Evolutionary conservation across 2,113 vertebrate species (phyloP), one percentile per base, ranked within the genome.

Genomic region (Mesembrinibis cayennensis): DNA sequence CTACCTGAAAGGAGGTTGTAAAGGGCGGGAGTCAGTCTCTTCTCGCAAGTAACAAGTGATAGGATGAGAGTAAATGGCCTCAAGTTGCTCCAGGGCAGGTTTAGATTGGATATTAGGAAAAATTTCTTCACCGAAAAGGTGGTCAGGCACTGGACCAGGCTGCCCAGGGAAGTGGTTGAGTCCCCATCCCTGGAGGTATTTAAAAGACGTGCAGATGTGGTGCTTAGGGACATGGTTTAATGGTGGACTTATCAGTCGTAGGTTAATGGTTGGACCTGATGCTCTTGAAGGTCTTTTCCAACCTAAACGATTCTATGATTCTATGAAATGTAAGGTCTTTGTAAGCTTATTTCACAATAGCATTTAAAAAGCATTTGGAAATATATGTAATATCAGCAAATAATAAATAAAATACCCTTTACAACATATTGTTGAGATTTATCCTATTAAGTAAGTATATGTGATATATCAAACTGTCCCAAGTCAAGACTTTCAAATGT

Each of bases 401-500:
- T 55, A 76, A 29, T 34, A 66, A 91, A 87, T 84, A 78, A 87
- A 97, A 93, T 85, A 61, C 25, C n/a, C 22, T 62, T 82, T 69
- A 38, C 47, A 63, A 66, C 8, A 47, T 20, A 34, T 40, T 47
- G 83, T 50, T 36, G 59, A 89, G 78, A 49, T 23, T 83, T 96
- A 88, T 40, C 73, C 71, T 44, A 47, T 78, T 73, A 63, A 84
- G 66, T 87, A 97, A 94, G 87, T 90, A 66, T 50, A 85, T 89
- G 94, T 92, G 80, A 86, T 47, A 34, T 86, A 96, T 62, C 82
- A 91, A 62, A 91, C 38, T 11, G 59, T 88, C 81, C 65, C 40
- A 32, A 73, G 86, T 84, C 6, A 77, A 88, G 77, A 55, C 76
- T 82, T 86, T 84, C 11, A 16, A n/a, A 67, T 47, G 77, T 61